Conservation (phyloP, 2,888 invertebrate genomes). For the Leucophenga maculata region DNA sequence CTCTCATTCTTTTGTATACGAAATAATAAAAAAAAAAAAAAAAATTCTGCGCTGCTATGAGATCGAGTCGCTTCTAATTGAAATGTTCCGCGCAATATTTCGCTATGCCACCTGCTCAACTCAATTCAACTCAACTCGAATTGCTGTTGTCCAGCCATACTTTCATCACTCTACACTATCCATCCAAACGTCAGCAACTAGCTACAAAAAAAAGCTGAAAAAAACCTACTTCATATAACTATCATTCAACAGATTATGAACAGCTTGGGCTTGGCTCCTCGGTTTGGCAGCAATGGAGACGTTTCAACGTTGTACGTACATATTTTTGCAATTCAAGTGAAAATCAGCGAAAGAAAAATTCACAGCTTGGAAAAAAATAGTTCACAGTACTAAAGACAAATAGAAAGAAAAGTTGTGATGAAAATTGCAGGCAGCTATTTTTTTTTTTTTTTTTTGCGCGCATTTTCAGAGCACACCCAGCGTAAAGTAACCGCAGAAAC, state of each 20-base stretch:
- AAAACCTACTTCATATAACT: not conserved
- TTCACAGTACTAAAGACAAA: constrained; percentile 11
- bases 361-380: constrained; percentile 16
- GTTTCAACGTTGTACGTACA: not conserved
- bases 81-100: constrained; percentile 63
- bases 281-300: too few relatives aligned
- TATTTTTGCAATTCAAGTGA: constrained; percentile 24
- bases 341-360: constrained; percentile 9
- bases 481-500: too few relatives aligned
- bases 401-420: not conserved
- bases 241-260: constrained; percentile 15
- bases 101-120: constrained; percentile 60
- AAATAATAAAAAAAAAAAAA: not conserved
- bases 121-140: not conserved
- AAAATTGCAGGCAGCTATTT: not conserved
- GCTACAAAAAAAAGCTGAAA: not conserved
- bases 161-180: not conserved
- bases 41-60: not conserved
- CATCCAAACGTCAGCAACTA: not conserved
- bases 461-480: too few relatives aligned
- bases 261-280: not conserved
- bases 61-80: constrained; percentile 49
- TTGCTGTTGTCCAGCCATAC: not conserved
- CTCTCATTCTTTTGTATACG: not conserved
- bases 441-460: too few relatives aligned